Base-by-base conservation (phyloP, 2,888 invertebrate genomes). In the Erynnis tages region DNA sequence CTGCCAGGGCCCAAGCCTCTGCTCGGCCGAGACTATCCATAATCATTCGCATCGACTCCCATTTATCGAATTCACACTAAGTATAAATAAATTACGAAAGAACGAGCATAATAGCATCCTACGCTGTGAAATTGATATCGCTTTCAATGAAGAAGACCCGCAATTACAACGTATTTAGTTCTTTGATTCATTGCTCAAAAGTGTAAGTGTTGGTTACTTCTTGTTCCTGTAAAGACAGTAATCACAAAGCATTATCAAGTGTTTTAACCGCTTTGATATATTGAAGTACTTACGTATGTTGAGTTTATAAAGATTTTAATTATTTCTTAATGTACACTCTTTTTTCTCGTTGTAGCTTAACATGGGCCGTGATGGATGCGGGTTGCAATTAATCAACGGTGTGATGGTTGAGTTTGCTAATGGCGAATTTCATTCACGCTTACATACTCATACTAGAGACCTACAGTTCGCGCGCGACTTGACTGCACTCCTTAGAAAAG, bases 81-180 rank as follows among this genome's bases (percentile, higher is more conserved):
- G 53, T 60, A 54, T 61, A 65, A 69, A 72, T 73, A 67, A 73
- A 76, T 69, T 63, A 67, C 64, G 54, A 62, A 65, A 64, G 63
- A 66, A 64, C 64, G 60, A 55, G 53, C 56, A 60, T 76, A 74
- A 77, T 73, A 68, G 69, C 65, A 63, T 59, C 8, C 7, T 60
- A 56, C 44, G 61, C 57, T 61, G 53, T 66, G 54, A 67, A 78
- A 79, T 77, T 78, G 77, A 78, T 77, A 76, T 67, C 69, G 59
- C 56, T 67, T 67, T 62, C 66, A 68, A 66, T 56, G 60, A 60
- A 62, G 56, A 65, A 62, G 66, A 66, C 63, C 63, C 52, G 70
- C 68, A 76, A 77, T 73, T 69, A 70, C 70, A 40, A 59, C 53
- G 65, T 75, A 73, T 70, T 77, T 76, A 76, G 65, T 65, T 44